Conservation (phyloP, 2,888 invertebrate species). For the Epinotia bilunana region DNA sequence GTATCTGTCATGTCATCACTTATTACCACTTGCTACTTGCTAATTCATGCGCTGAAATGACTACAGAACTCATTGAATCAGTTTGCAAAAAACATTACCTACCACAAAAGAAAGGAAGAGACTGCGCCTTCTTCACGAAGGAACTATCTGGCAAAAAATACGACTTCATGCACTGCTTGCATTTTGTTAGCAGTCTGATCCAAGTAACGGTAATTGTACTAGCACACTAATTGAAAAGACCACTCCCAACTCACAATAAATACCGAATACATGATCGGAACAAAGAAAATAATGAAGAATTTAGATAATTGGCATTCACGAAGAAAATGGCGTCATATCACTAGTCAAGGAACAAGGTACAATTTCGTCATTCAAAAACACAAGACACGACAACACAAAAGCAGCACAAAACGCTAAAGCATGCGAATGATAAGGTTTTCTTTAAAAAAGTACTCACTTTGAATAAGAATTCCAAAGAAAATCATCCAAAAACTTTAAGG, state of each 20-base stretch:
- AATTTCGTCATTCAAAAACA: constrained; percentile 79
- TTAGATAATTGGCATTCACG: constrained; percentile 83
- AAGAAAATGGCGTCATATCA: constrained; percentile 85
- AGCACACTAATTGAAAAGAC: constrained; percentile 7
- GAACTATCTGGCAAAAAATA: constrained; percentile 71
- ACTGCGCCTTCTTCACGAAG: constrained; percentile 67
- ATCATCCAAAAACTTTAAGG: constrained; percentile 83
- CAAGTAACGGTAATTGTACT: neutral
- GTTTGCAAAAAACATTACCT: constrained; percentile 47
- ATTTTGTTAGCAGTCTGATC: neutral
- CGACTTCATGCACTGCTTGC: constrained; percentile 19
- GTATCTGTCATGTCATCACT: constrained; percentile 36
- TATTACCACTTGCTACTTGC: constrained; percentile 23
- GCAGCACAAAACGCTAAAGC: constrained; percentile 66
- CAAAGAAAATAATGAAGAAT: constrained; percentile 79
- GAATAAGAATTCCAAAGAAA: constrained; percentile 84
- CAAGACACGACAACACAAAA: constrained; percentile 68
- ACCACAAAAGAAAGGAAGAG: constrained; percentile 57
- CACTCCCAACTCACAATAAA: neutral
- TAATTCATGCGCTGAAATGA: neutral
- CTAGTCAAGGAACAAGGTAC: constrained; percentile 84
- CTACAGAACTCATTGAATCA: neutral
- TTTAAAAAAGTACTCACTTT: constrained; percentile 80
- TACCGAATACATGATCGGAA: constrained; percentile 52
- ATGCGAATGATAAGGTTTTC: constrained; percentile 66